Percentiles rank a stretch among this genome's conserved stretches.
phyloP scores from a whole-genome alignment of 1,140 invertebrate genomes.

The Hyposmocoma kahamanoa region DNA sequence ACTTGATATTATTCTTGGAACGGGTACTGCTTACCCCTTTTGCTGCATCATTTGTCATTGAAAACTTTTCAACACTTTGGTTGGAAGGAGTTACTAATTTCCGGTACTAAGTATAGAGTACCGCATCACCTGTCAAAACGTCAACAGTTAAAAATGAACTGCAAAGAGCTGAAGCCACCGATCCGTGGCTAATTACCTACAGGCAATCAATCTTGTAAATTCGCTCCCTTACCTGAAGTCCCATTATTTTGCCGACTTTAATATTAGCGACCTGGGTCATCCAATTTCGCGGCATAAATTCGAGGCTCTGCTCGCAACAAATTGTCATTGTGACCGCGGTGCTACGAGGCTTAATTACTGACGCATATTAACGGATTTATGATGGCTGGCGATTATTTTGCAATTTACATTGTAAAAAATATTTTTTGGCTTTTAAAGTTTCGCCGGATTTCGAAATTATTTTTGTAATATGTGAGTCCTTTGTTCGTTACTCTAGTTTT shows the following conservation, averaged over 20 bases:
- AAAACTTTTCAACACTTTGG: conserved; percentile 2
- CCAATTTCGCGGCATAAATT: too few species aligned
- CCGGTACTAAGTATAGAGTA: conserved; percentile 6
- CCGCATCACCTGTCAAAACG: conserved; percentile 26
- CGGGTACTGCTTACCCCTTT: not conserved
- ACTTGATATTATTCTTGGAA: too few species aligned
- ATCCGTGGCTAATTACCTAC: conserved; percentile 22
- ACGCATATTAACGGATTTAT: conserved; percentile 20
- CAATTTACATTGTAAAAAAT: conserved; percentile 1
- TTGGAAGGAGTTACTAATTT: not conserved
- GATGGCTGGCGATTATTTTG: conserved; percentile 5
- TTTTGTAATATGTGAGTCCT: too few species aligned
- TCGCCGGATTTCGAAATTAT: not conserved
- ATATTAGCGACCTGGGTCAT: too few species aligned
- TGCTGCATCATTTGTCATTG: conserved; percentile 3
- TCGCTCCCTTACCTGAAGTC: not conserved
- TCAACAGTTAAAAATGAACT: conserved; percentile 39
- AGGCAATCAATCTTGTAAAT: conserved; percentile 35
- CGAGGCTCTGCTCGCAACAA: conserved; percentile 7
- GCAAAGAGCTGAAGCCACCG: conserved; percentile 20
- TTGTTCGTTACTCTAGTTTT: too few species aligned
- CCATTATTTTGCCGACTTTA: too few species aligned
- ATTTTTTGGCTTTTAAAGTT: too few species aligned
- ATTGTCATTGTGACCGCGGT: conserved; percentile 20
- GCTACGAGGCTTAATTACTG: conserved; percentile 17